phyloP scores from a whole-genome alignment of 2,113 vertebrate species.

The Ornithorhynchus anatinus region DNA sequence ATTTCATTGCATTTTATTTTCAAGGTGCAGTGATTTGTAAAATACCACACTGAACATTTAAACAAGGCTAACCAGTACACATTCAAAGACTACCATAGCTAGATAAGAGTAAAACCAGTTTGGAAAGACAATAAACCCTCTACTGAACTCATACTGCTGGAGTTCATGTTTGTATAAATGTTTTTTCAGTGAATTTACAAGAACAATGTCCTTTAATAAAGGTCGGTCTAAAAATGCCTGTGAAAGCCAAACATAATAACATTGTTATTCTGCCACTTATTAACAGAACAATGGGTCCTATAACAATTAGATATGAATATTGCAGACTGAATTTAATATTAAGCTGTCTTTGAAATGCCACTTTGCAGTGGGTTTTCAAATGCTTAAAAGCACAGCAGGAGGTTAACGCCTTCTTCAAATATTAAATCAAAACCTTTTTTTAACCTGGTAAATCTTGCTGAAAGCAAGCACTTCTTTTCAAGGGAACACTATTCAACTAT shows the following conservation, averaged over 20 bases:
- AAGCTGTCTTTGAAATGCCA: slow-evolving; percentile 78
- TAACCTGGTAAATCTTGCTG: slow-evolving; percentile 72
- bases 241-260: slow-evolving; percentile 68
- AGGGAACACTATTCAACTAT: slow-evolving; percentile 63
- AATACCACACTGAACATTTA: slow-evolving; percentile 52
- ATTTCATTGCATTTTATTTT: slow-evolving; percentile 60
- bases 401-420: slow-evolving; percentile 78
- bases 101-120: slow-evolving; percentile 58
- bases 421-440: slow-evolving; percentile 79
- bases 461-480: slow-evolving; percentile 61
- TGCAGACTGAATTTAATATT: slow-evolving; percentile 78
- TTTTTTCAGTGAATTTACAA: slow-evolving; percentile 61
- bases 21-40: slow-evolving; percentile 57
- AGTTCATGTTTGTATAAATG: slow-evolving; percentile 68
- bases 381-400: slow-evolving; percentile 78
- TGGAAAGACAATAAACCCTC: slow-evolving; percentile 58
- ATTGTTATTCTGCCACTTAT: slow-evolving; percentile 74
- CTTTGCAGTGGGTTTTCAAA: slow-evolving; percentile 77
- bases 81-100: slow-evolving; percentile 55
- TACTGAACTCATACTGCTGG: slow-evolving; percentile 63
- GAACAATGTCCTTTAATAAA: slow-evolving; percentile 66
- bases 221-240: slow-evolving; percentile 69
- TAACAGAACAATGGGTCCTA: slow-evolving; percentile 70
- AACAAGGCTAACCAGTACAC: slow-evolving; percentile 55
- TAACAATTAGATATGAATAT: slow-evolving; percentile 78